Base-by-base conservation (phyloP, 2,888 invertebrate species). In the Tetranychus piercei region DNA sequence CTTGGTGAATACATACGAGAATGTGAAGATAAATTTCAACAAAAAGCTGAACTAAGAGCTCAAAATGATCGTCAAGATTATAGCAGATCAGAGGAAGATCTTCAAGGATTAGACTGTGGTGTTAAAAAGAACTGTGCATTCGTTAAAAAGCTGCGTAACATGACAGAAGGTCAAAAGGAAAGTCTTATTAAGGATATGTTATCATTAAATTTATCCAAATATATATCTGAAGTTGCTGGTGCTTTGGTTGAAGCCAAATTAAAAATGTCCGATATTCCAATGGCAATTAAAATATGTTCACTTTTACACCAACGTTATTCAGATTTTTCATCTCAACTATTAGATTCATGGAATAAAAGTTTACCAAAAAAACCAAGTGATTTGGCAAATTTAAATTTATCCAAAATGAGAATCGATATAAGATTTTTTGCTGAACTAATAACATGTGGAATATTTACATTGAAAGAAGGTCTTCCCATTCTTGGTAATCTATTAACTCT, bases 101-200 rank as follows among this genome's bases (percentile, higher is more conserved):
- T 69, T 69, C 69, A 69, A 11, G 69, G 69, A 34, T 71, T 97
- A 72, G 99, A 99, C 82, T 96, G 96, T 0, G 95, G 90, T 80
- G 84, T 99, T n/a, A 99, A 96, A 83, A 95, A 94, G 82, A 97
- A 97, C 80, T 96, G 96, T 1, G 92, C 95, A 0, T 97, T 97
- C 83, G 95, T 97, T 0, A 94, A 94, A 81, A 96, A 96, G 83
- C 83, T 99, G 77, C 93, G 90, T 82, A 91, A 90, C 75, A 91
- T 94, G 80, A 92, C 91, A 76, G 89, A 92, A 44, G 85, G 87
- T 0, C 93, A 93, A 81, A 85, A 91, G 75, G 92, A 94, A 74
- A 83, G 86, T 0, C 85, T 96, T 74, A 82, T 91, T 43, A 93
- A 92, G 81, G 96, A 97, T 81, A 89, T 94, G 84, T 85, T 87